Percentiles rank a stretch among this genome's conserved stretches.
Evolutionary conservation across 1,140 invertebrate species (phyloP).

Genomic region (Pygmarrhopalites habei): DNA sequence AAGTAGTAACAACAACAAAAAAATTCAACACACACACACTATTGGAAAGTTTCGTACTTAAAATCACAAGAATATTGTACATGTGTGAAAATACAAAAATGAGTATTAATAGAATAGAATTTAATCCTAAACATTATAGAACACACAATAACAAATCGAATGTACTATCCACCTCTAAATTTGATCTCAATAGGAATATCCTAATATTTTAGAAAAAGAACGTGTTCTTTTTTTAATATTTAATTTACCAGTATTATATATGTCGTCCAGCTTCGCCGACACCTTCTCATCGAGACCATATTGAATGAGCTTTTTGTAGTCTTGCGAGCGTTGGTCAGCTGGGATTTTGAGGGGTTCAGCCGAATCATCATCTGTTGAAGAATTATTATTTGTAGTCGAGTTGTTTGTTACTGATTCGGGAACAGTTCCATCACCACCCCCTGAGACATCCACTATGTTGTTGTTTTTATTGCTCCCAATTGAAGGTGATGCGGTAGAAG

Average conservation of each 20-base stretch:
- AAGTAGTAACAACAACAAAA: too few relatives aligned
- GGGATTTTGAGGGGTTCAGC: conserved; percentile 19
- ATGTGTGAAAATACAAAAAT: too few relatives aligned
- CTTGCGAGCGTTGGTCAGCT: conserved; percentile 28
- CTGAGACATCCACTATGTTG: conserved; percentile 26
- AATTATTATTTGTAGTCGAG: conserved; percentile 6
- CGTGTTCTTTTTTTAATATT: conserved; percentile 28
- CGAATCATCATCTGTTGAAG: conserved; percentile 14
- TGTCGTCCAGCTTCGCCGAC: conserved; percentile 88
- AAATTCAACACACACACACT: too few relatives aligned
- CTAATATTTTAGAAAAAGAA: conserved; percentile 19
- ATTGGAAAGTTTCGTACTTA: too few relatives aligned
- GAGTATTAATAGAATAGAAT: too few relatives aligned
- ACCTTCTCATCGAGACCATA: conserved; percentile 75
- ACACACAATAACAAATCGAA: too few relatives aligned
- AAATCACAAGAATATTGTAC: too few relatives aligned
- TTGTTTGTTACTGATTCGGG: neutral
- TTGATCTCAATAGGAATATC: too few relatives aligned
- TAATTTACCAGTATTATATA: conserved; percentile 78
- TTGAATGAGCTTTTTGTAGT: conserved; percentile 34
- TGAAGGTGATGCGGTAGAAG: neutral
- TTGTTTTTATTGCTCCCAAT: conserved; percentile 6
- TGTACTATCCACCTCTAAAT: too few relatives aligned
- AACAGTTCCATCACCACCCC: conserved; percentile 17
- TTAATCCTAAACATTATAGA: too few relatives aligned